Evolutionary conservation across 2,797 vertebrate species (phyloP), one percentile per base, ranked within the genome.

Genomic region (Agapornis canus): DNA sequence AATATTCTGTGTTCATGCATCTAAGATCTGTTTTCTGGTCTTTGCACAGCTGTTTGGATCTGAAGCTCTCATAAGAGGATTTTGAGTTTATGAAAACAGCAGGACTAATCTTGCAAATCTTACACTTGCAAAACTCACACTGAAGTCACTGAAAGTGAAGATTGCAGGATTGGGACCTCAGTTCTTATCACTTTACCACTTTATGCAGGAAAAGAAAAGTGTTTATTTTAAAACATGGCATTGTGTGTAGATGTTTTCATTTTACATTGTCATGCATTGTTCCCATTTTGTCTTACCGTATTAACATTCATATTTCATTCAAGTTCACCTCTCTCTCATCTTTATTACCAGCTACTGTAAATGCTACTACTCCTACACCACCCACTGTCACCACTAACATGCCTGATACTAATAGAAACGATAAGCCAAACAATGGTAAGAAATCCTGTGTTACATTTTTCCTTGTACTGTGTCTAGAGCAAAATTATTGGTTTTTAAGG

Each of bases 271-370:
- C 96, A 95, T 97, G 85, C 75, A 2, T 96, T 97, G 66, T 95
- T 97, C 96, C 96, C 96, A 96, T 96, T 95, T 96, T 96, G 87
- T 96, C 96, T 86, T 92, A 97, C 96, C 88, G 61, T 94, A 97
- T 98, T 98, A 98, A 98, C 97, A 96, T 94, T 97, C 93, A 94
- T 97, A 82, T 97, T 97, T 96, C 91, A 97, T 97, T 94, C 96
- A 98, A 98, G 95, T 97, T 98, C 96, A 97, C 96, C 92, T 97
- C 98, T 98, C 97, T 98, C 97, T 98, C 97, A 90, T 98, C 97
- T 98, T 98, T 98, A 95, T 98, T 98, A 97, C 97, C 98, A 98
- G 98, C 98, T 97, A 97, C 97, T 98, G 98, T 98, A 98, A 98
- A 95, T 95, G 95, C 97, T 97, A 84, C 98, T 96, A 97, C 98